Evolutionary conservation across 2,888 invertebrate species (phyloP), one percentile per base, ranked within the genome.

Genomic region (Alviniconcha strummeri): DNA sequence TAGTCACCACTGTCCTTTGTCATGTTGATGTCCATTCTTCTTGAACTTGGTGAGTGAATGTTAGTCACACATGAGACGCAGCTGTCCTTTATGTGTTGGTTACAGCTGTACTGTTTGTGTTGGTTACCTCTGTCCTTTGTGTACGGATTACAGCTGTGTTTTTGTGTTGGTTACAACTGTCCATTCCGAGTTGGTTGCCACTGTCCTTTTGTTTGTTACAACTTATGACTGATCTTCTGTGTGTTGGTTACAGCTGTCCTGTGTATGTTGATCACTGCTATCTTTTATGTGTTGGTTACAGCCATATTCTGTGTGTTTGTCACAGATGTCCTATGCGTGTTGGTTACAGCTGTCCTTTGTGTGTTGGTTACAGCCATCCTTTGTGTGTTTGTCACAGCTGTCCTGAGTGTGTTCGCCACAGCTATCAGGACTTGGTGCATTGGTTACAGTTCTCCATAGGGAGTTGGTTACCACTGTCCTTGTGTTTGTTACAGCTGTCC

Each of bases 171-270:
- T 36, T 36, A 36, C 36, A 36, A 3, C 36, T 36, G 1, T 36
- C 36, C 3, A 36, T 36, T 36, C 1, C 1, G 36, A 36, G 36
- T 36, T 36, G 36, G 36, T 36, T 86, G 1, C 78, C 87, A n/a
- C 96, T 94, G 95, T 95, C 93, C 93, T 94, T 89, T 90, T 91
- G 95, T 88, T 95, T 95, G 89, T 92, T 95, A 89, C 36, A 36
- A 36, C 36, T 36, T 36, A 92, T 95, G 85, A 94, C 92, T 36
- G 85, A 95, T 86, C 92, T 95, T 77, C 94, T 95, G 90, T 95
- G 95, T 89, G 92, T 95, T 78, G 95, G 95, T 87, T 96, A 96
- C 80, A 96, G 96, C 80, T 96, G 96, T 91, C 96, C 36, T 36
- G 1, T 36, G 36, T 36, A 3, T 36, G 36, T 36, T 36, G 0